Evolutionary conservation across 1,140 invertebrate genomes (phyloP).

Genomic region (Cryptotermes secundus): DNA sequence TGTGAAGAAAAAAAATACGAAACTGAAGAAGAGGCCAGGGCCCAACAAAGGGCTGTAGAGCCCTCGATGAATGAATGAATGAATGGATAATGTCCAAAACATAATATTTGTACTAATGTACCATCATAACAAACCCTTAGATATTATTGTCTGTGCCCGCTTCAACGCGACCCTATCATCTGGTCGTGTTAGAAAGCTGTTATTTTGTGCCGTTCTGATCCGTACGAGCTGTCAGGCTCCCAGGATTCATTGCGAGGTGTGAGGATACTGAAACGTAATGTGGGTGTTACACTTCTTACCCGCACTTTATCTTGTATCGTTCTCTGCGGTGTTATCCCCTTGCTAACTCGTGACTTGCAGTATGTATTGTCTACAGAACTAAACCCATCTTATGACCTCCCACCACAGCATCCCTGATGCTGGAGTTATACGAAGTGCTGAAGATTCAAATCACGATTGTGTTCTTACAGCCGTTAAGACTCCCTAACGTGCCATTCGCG

Average conservation of each 20-base stretch:
- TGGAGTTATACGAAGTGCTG: not conserved
- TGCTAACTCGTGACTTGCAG: not conserved
- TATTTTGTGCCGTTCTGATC: not conserved
- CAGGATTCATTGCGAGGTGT: not conserved
- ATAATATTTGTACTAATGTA: too few relatives aligned
- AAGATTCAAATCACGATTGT: not conserved
- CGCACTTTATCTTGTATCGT: not conserved
- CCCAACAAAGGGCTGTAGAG: too few relatives aligned
- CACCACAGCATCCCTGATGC: not conserved
- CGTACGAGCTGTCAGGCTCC: not conserved
- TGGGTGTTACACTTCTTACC: not conserved
- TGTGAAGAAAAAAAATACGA: too few relatives aligned
- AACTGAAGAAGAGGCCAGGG: too few relatives aligned
- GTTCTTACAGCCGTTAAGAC: not conserved
- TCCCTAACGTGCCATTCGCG: not conserved
- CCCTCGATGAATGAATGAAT: too few relatives aligned
- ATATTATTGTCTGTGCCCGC: not conserved
- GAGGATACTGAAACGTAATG: not conserved
- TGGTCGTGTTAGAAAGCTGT: not conserved
- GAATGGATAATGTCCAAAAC: too few relatives aligned
- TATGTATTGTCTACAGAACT: not conserved
- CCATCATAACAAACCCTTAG: too few relatives aligned
- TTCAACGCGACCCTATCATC: not conserved
- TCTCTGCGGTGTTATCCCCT: too few relatives aligned
- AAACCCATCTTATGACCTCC: not conserved